Evolutionary conservation across 1,140 invertebrate species (phyloP), one percentile per base, ranked within the genome.

Genomic region (Drosophila ogumai): DNA sequence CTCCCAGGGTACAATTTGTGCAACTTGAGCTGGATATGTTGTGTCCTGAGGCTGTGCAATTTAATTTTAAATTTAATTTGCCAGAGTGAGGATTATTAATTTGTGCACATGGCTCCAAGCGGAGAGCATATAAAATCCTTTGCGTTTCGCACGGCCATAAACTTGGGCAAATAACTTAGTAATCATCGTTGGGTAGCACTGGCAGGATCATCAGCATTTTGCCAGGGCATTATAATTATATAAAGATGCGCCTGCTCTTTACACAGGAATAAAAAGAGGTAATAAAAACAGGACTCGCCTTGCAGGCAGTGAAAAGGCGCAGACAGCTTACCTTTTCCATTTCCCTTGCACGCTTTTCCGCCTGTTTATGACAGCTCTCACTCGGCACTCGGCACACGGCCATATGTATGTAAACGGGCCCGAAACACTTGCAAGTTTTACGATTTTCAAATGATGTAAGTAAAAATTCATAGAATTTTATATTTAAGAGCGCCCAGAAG

Each of bases 391-490:
- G 4, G 52, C 61, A 63, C 50, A 50, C 46, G 50, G 41, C 43
- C 41, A 44, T 19, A 57, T 43, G 40, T 25, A 52, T 65, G 56
- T 54, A 54, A 36, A 41, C 47, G 32, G 38, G 25, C 32, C 15
- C 17, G 38, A 68, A 81, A 76, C 81, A 90, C 85, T 85, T 79
- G 85, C 85, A 90, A 90, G 78, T 90, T 90, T 90, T 90, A 90
- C 85, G 85, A 90, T 90, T 90, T 81, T 90, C 85, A 90, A 90
- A 90, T 90, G 85, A 85, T 90, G 85, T 90, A 90, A 86, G 85
- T 90, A 90, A 86, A 90, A 90, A 90, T 90, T 90, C 85, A 90
- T 90, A 90, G 85, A 90, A 90, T 90, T 90, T 90, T 90, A 90
- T 90, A 90, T 90, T 90, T 85, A 68, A 90, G 81, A 90, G 60